Conservation (phyloP, 2,888 invertebrate genomes). For the Carpatolechia fugitivella region DNA sequence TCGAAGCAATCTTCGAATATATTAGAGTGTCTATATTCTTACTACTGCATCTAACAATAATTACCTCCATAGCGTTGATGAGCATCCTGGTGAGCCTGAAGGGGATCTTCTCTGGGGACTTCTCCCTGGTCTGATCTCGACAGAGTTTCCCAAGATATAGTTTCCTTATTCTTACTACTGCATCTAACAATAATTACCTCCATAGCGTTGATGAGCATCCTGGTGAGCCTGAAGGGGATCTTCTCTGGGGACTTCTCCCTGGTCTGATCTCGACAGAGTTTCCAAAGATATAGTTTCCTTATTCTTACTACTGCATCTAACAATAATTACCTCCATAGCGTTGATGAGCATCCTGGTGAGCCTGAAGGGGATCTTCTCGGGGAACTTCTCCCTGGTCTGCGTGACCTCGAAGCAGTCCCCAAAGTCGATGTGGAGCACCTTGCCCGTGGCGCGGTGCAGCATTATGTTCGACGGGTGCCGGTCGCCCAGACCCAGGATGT, state of each 20-base stretch:
- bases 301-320: too few species aligned
- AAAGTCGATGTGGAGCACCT: conserved; percentile 99
- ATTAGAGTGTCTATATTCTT: too few species aligned
- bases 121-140: conserved; percentile 98
- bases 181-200: too few species aligned
- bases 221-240: conserved; percentile 96
- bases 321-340: conserved; percentile 93
- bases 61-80: conserved; percentile 97
- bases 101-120: conserved; percentile 99
- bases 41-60: too few species aligned
- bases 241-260: conserved; percentile 99
- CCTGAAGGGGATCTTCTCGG: conserved; percentile 98
- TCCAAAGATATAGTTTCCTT: too few species aligned
- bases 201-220: conserved; percentile 99
- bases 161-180: too few species aligned
- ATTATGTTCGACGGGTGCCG: conserved; percentile 99
- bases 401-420: conserved; percentile 99
- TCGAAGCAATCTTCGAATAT: conserved; percentile 99
- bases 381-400: conserved; percentile 98
- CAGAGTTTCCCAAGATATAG: conserved; percentile 99
- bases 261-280: conserved; percentile 99
- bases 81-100: conserved; percentile 98
- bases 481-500: conserved; percentile 98
- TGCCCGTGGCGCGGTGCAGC: conserved; percentile 97
- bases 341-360: conserved; percentile 98